These are phyloP conservation scores for Chromoteleia sp. DNA, from an alignment of 2,888 invertebrate genomes.

Conservation along the genomic window DNA sequence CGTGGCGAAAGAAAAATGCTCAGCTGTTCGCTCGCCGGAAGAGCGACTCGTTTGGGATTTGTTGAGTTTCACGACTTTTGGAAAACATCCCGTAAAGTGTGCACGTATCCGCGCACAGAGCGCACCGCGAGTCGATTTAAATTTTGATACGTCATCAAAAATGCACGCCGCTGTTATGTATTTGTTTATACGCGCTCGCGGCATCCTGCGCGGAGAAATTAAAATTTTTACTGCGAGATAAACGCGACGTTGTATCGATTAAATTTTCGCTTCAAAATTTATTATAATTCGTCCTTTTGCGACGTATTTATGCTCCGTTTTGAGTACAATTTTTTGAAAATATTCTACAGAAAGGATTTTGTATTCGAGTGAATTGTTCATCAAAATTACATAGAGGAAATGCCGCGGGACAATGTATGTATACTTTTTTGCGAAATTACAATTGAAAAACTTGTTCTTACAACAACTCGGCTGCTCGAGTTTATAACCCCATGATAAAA, in stretches of 20 bases:
- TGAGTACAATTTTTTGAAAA: neutral
- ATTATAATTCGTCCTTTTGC: neutral
- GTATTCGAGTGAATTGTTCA: neutral
- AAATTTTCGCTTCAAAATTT: constrained; percentile 29
- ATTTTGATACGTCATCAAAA: constrained; percentile 20
- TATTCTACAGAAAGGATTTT: neutral
- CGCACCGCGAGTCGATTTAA: constrained; percentile 18
- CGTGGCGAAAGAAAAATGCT: constrained; percentile 3
- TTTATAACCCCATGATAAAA: constrained; percentile 35
- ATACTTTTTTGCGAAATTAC: constrained; percentile 23
- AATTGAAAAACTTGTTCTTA: constrained; percentile 26
- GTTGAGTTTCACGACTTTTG: constrained; percentile 39
- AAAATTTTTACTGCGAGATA: constrained; percentile 4
- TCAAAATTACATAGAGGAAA: too few relatives aligned
- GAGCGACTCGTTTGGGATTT: constrained; percentile 51
- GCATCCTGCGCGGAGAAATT: constrained; percentile 11
- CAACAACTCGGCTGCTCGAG: constrained; percentile 13
- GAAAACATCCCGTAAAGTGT: constrained; percentile 32
- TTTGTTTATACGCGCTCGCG: constrained; percentile 11
- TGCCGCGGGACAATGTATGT: neutral
- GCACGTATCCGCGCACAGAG: constrained; percentile 3
- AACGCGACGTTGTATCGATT: neutral
- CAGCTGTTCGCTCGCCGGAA: constrained; percentile 1
- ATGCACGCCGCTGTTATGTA: constrained; percentile 12
- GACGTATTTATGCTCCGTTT: too few relatives aligned